Base-by-base conservation (phyloP, 1,140 invertebrate genomes). In the Hirudo medicinalis region DNA sequence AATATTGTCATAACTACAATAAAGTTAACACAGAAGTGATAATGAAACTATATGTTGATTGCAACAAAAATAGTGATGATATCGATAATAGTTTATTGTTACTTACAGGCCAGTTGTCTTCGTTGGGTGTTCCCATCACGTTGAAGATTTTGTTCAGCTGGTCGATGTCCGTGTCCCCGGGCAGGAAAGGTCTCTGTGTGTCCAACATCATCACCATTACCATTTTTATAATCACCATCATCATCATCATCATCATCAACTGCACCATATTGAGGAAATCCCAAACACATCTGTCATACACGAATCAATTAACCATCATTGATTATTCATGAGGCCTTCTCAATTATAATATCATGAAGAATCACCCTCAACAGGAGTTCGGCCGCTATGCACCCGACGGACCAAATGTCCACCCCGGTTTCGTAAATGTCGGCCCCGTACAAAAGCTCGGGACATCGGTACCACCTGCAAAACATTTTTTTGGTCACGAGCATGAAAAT, bases 361-460 rank as follows among this genome's bases (percentile, higher is more conserved):
- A 72, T 68, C 68, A 74, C 73, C 70, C 73, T 43, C 25, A 74
- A 66, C 68, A 99, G 82, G 20, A 99, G 83, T 83, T 99, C 97
- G 0, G 93, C 96, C 73, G 99, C 79, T 79, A 99, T 99, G 81
- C 97, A 99, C 9, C 96, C 96, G 17, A 95, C 87, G 20, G 96
- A 94, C 96, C 96, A 99, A 84, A 97, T 95, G 78, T 99, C 97
- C n/a, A 99, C 89, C 9, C 91, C 92, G 69, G 89, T 90, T 13
- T 92, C 90, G 84, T 99, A 99, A 79, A 92, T 89, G 67, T 91
- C 85, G 0, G 94, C 91, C 57, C 96, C 97, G 85, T 92, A 98
- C 19, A 99, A 83, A 17, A 99, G 82, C 82, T 99, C 97, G 20
- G 97, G 96, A 57, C 90, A 87, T 79, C 93, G 86, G 76, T 82